Evolutionary conservation across 2,113 vertebrate genomes (phyloP), one percentile per base, ranked within the genome.

Genomic region (Hippocampus abdominalis): DNA sequence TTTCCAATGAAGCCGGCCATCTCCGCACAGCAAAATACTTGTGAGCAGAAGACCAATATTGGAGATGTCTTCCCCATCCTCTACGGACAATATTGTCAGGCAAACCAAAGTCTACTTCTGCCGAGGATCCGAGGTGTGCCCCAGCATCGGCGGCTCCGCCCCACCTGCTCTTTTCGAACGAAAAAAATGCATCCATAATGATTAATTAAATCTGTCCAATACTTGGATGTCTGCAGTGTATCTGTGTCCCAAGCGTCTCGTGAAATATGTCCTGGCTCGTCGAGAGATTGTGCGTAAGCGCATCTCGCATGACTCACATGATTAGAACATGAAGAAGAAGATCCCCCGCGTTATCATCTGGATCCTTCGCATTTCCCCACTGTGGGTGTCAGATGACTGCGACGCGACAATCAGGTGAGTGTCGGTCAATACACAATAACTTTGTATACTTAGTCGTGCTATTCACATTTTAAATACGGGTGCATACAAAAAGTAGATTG

Each of bases 341-440:
- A 77, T 84, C 71, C 83, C 46, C 74, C 72, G 72, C 16, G 64
- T 71, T 57, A 66, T 72, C 56, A 68, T 46, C 16, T 69, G 61
- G n/a, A 79, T 81, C 72, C 48, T 75, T 83, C 77, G 87, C 79
- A 84, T 88, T 81, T 80, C 77, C 80, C 2, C 46, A n/a, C 65
- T 64, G 68, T 70, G 48, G 16, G 48, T 59, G 7, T 46, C 1
- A 25, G 63, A 78, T 29, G 71, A 60, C 44, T 0, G 40, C 70
- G 59, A 46, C 21, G 4, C 67, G 56, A 12, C 68, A 29, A n/a
- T 25, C 73, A 84, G 83, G 89, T 90, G 68, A 18, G 87, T 84
- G 10, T 64, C 67, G 70, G 70, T 44, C n/a, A 73, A 53, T 9
- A 15, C 23, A 54, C n/a, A 53, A 29, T 4, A 21, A 8, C 21